Base-by-base conservation (phyloP, 2,113 vertebrate species). In the Chunga burmeisteri region DNA sequence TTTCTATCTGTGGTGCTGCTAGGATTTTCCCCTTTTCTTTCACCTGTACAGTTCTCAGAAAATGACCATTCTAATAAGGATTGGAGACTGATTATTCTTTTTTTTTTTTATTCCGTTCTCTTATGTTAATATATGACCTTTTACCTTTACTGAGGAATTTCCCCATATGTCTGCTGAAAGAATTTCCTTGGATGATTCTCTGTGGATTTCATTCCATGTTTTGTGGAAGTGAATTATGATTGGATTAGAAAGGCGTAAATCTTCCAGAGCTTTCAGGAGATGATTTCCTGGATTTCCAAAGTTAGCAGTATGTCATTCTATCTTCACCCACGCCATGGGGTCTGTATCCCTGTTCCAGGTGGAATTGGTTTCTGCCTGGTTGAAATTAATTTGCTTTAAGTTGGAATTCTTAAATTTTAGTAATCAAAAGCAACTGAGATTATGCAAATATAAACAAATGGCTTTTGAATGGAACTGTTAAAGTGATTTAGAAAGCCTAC, bases 161-260 rank as follows among this genome's bases (percentile, higher is more conserved):
- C 74, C 90, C 80, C 91, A 72, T 84, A 82, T 93, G 81, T 95
- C 94, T 96, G 56, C 90, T 96, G 86, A 82, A 95, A 95, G 91
- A 93, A 95, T 97, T 96, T 93, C 93, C 94, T 81, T 93, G 88
- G 94, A 81, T 94, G 85, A 86, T 92, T 97, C 95, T 95, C 87
- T 53, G 66, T 80, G 90, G 93, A 72, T 79, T 96, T 97, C 84
- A 77, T 86, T 97, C 75, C 81, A 63, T 89, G 88, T 96, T 98
- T 84, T 80, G 78, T 86, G 80, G 49, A 85, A 91, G 82, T 96
- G 95, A 97, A 87, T 97, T 97, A 95, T 71, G 66, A 96, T 87
- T 97, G 79, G 91, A 95, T 97, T 96, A 96, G 75, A 98, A 97
- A 97, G 84, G 83, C 84, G 47, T 93, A 97, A 96, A 96, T 97